phyloP scores from a whole-genome alignment of 2,113 vertebrate genomes.

The Neodon shergylaensis region DNA sequence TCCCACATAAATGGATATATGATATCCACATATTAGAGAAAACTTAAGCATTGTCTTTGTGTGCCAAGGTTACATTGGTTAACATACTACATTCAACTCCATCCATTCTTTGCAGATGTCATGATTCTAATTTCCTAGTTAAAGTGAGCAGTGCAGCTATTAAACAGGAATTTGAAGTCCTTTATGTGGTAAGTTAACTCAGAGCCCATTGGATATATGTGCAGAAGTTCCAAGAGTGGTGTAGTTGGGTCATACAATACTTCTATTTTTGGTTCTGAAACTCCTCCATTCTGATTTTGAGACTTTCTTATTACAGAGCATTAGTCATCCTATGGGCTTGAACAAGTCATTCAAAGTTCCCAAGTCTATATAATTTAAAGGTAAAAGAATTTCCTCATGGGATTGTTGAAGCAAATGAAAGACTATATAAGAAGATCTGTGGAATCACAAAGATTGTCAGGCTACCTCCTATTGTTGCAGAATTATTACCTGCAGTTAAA shows the following conservation, averaged over 20 bases:
- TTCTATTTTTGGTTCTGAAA: background rate
- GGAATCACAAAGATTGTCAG: constrained; percentile 23
- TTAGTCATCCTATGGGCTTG: background rate
- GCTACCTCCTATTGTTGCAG: background rate
- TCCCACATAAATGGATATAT: too few relatives aligned
- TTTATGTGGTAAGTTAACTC: background rate
- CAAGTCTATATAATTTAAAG: background rate
- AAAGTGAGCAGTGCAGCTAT: background rate
- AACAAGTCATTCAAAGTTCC: background rate
- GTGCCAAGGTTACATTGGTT: background rate
- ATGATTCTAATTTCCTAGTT: background rate
- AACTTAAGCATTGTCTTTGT: background rate
- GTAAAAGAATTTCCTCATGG: background rate
- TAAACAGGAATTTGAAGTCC: background rate
- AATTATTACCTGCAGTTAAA: constrained; percentile 30
- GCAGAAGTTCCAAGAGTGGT: background rate
- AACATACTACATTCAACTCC: background rate
- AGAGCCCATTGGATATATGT: background rate
- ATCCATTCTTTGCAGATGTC: background rate
- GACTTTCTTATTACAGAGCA: background rate
- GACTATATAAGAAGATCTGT: background rate
- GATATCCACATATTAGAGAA: background rate
- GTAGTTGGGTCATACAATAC: background rate
- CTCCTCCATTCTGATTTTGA: background rate
- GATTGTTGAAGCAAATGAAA: background rate